Conservation (phyloP, 1,140 invertebrate species). For the Spodoptera frugiperda region DNA sequence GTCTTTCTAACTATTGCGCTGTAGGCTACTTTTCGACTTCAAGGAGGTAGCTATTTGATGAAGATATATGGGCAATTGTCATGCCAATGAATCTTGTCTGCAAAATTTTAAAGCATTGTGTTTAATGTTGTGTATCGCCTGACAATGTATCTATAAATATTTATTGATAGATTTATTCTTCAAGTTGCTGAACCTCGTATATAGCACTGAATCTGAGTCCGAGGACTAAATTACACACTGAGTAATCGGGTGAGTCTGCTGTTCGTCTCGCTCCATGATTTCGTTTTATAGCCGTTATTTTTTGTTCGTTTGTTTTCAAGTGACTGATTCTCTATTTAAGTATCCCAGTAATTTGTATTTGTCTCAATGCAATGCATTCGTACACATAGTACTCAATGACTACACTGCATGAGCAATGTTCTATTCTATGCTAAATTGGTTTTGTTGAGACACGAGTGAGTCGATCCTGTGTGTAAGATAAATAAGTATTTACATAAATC, state of each 20-base stretch:
- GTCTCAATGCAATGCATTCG: conserved; percentile 17
- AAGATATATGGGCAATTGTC: conserved; percentile 51
- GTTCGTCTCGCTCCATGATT: conserved; percentile 66
- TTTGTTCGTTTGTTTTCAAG: conserved; percentile 62
- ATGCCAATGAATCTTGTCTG: conserved; percentile 68
- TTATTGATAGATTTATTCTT: conserved; percentile 80
- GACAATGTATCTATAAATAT: conserved; percentile 79
- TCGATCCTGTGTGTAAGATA: conserved; percentile 39
- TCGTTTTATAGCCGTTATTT: conserved; percentile 63
- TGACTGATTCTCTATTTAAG: conserved; percentile 62
- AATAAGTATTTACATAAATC: conserved; percentile 44
- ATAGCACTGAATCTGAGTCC: conserved; percentile 46
- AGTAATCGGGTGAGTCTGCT: conserved; percentile 75
- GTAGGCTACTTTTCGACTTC: conserved; percentile 14
- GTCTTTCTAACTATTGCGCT: background rate
- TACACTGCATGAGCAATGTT: conserved; percentile 26
- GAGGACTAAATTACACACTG: conserved; percentile 76
- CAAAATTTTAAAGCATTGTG: conserved; percentile 77
- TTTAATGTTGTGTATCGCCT: conserved; percentile 72
- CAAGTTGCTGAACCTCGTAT: conserved; percentile 59
- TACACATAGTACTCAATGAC: background rate
- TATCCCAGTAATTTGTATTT: conserved; percentile 55
- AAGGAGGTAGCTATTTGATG: conserved; percentile 25
- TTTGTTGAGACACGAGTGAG: conserved; percentile 15
- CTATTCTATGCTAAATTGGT: conserved; percentile 18